Base-by-base conservation (phyloP, 2,113 vertebrate genomes). In the Struthidea cinerea region DNA sequence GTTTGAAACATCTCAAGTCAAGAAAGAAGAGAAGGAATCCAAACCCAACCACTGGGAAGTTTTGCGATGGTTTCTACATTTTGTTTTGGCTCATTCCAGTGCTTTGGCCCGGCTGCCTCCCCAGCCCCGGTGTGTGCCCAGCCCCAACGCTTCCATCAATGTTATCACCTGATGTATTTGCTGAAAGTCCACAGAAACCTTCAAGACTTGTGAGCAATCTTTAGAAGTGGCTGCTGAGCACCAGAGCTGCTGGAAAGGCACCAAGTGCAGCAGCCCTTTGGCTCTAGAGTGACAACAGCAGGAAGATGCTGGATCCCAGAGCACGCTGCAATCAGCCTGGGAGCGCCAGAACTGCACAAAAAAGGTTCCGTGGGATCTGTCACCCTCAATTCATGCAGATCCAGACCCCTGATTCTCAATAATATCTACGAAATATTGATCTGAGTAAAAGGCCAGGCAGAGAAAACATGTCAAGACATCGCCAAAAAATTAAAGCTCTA, bases 311-410 rank as follows among this genome's bases (percentile, higher is more conserved):
- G 65, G 35, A 7, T 27, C 24, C 26, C 79, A 90, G 27, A 23
- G 2, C 1, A 0, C 5, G 37, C 63, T 44, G n/a, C 55, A 27
- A 2, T 37, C 64, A n/a, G 37, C 27, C 64, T 61, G 49, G 33
- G 19, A 42, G 9, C 3, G 3, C 5, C 50, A 39, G 57, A 42
- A 19, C 10, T 16, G 35, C 65, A 19, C 37, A n/a, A 27, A 27
- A 23, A 26, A 37, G 1, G 3, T 4, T 24, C 52, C 37, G 0
- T 2, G 8, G 9, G 14, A 16, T 18, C 30, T 27, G 18, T 2
- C 39, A 35, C 16, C 18, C 44, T 21, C 50, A 23, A 6, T 6
- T 50, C 15, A 3, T 8, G 6, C 42, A 90, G 53, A 3, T 1
- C 13, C 4, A 30, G 17, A 27, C 1, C 6, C 10, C 13, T 35